A percentile compares a stretch with the other conserved stretches of the same genome.
These are phyloP conservation scores for Neosilurus mollespiculum DNA, from an alignment of 2,797 vertebrate genomes.

Conservation along the genomic window DNA sequence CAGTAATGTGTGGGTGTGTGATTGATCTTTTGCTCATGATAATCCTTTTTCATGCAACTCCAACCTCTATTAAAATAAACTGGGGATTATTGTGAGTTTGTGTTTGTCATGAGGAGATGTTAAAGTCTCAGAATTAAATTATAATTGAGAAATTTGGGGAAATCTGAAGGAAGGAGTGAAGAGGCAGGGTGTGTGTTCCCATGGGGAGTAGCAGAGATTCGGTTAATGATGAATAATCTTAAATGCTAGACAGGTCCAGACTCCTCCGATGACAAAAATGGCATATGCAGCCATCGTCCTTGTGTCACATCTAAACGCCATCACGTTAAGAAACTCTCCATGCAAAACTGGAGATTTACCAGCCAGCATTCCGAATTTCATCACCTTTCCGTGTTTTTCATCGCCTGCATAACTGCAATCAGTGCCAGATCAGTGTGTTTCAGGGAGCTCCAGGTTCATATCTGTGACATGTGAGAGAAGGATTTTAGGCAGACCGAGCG, in stretches of 20 bases:
- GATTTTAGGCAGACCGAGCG: neutral
- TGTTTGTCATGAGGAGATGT: too few relatives aligned
- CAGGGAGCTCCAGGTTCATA: neutral
- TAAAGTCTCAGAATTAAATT: too few relatives aligned
- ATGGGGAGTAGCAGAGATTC: too few relatives aligned
- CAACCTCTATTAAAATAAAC: too few relatives aligned
- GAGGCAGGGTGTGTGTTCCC: constrained; percentile 14
- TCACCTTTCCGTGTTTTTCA: neutral
- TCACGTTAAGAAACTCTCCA: neutral
- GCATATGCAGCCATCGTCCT: neutral
- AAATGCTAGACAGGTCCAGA: neutral
- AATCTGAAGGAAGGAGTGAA: neutral
- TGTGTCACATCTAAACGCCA: neutral
- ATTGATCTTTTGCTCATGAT: too few relatives aligned
- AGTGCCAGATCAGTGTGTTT: neutral
- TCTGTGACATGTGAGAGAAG: neutral
- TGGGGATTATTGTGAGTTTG: too few relatives aligned
- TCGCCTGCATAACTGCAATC: neutral
- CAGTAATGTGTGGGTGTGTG: too few relatives aligned
- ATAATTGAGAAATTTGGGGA: constrained; percentile 2
- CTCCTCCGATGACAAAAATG: neutral
- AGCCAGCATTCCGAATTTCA: neutral
- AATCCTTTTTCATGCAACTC: too few relatives aligned
- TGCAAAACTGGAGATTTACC: neutral
- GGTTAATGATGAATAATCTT: neutral